Evolutionary conservation across 2,888 invertebrate species (phyloP), one percentile per base, ranked within the genome.

Genomic region (Ametastegia equiseti): DNA sequence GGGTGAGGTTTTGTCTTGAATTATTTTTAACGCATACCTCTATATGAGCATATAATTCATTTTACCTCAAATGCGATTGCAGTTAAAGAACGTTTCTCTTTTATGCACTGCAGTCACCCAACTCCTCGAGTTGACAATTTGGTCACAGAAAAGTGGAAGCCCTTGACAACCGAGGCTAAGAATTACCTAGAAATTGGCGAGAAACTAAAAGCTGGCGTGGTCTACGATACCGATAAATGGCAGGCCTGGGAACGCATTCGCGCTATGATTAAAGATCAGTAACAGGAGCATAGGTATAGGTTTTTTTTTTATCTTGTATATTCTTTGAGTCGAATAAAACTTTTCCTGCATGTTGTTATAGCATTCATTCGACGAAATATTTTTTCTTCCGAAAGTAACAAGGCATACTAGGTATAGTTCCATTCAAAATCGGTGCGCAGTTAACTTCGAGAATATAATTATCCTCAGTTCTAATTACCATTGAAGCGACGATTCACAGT

Each of bases 121-220:
- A 80, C 80, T 39, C 80, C 80, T 11, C 47, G 33, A 19, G 19
- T 36, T 7, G 80, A 80, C 19, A 36, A 80, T 5, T 19, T 80
- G 69, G 69, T 80, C 65, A 67, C 69, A 9, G 36, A 19, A 30
- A 69, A 69, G 50, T 80, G 69, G 80, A 30, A 50, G 23, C 69
- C 80, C 7, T 3, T 80, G 15, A 69, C 67, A 6, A 15, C 15
- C 11, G 13, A 27, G 11, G 36, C 33, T 6, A 54, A 47, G 33
- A 80, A 69, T n/a, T 80, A 69, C 15, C 9, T 80, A 36, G 54
- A 54, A n/a, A 80, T 80, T 1, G 36, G 30, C 11, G 54, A 11
- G 4, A 69, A 80, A 19, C 54, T 80, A 15, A 30, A 7, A 27
- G 1, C 39, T 15, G 69, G 33, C 2, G 39, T 69, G n/a, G 54